Evolutionary conservation across 2,888 invertebrate species (phyloP), one percentile per base, ranked within the genome.

Genomic region (Amphipoea oculea): DNA sequence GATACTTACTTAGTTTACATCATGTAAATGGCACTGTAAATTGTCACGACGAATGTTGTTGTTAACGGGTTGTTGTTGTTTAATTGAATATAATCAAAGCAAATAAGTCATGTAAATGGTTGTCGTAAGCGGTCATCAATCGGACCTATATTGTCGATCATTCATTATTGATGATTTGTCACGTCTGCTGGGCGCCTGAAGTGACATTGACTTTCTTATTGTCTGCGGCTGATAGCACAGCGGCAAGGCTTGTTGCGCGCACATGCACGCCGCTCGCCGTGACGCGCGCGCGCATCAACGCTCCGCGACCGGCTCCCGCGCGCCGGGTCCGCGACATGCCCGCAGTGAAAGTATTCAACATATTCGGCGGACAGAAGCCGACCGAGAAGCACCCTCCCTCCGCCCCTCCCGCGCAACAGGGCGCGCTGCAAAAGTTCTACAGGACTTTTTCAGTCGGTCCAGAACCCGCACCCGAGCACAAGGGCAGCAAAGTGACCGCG

Each of bases 271-370:
- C 95, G 96, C 93, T 91, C 93, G 94, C 93, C 95, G 96, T 90
- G 90, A 93, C 90, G 96, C 95, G 96, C 96, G 96, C 96, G 96
- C 96, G 96, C 96, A 91, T 95, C 94, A 89, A 94, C 93, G 93
- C 93, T 92, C 90, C 95, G 94, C 95, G 95, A 95, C 91, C 94
- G 94, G 93, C 93, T 92, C 93, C 93, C 92, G 92, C 92, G 93
- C 92, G 93, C 92, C 95, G 96, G 95, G 95, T 93, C 93, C 96
- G 96, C 96, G 96, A 93, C 90, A 97, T 96, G 96, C 97, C 97
- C 96, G 96, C 96, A 96, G 97, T 96, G 96, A 97, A 97, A 96
- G 97, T 96, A 93, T 96, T 96, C 93, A 96, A 95, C 92, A 96
- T 97, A 96, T 97, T 97, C 95, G 97, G 96, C 94, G 96, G 95